A percentile compares a stretch with the other conserved stretches of the same genome.
Evolutionary conservation across 2,797 vertebrate genomes (phyloP).

Genomic region (Enteromius trimaculatus): DNA sequence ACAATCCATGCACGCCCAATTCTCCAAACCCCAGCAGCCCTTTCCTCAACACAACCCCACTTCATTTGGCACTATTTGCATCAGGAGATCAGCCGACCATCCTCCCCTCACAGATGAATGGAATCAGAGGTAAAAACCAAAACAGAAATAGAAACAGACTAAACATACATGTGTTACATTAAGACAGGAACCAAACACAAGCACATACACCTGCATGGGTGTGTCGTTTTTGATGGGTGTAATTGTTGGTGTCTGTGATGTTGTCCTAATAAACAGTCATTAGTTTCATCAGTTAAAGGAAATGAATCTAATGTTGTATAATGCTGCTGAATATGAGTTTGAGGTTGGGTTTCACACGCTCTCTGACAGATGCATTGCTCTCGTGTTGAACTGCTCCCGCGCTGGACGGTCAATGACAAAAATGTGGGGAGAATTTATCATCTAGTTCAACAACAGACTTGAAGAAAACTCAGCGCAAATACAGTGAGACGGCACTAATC

Average conservation of each 20-base stretch:
- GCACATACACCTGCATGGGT: conserved; percentile 63
- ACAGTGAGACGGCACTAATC: not conserved
- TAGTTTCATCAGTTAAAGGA: conserved; percentile 26
- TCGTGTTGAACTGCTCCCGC: conserved; percentile 12
- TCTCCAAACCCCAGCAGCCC: conserved; percentile 16
- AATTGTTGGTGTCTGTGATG: conserved; percentile 29
- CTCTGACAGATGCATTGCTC: conserved; percentile 34
- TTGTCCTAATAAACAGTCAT: conserved; percentile 19
- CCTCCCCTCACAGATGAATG: conserved; percentile 84
- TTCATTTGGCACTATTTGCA: conserved; percentile 75
- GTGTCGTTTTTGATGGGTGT: conserved; percentile 30
- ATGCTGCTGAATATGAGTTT: conserved; percentile 35
- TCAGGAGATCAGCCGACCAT: conserved; percentile 81
- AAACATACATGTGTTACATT: too few species aligned
- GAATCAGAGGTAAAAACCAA: conserved; percentile 20
- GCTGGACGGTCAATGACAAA: conserved; percentile 16
- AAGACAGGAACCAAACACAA: conserved; percentile 31
- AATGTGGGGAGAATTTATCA: conserved; percentile 1
- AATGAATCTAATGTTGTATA: conserved; percentile 27
- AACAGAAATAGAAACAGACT: too few species aligned
- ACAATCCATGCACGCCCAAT: conserved; percentile 2
- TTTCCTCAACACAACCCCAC: conserved; percentile 68
- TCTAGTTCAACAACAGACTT: not conserved
- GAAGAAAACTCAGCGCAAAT: conserved; percentile 29
- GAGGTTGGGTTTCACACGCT: conserved; percentile 43